Percentiles rank a stretch among this genome's conserved stretches.
phyloP scores from a whole-genome alignment of 2,888 invertebrate species.

The Molanna angustata region DNA sequence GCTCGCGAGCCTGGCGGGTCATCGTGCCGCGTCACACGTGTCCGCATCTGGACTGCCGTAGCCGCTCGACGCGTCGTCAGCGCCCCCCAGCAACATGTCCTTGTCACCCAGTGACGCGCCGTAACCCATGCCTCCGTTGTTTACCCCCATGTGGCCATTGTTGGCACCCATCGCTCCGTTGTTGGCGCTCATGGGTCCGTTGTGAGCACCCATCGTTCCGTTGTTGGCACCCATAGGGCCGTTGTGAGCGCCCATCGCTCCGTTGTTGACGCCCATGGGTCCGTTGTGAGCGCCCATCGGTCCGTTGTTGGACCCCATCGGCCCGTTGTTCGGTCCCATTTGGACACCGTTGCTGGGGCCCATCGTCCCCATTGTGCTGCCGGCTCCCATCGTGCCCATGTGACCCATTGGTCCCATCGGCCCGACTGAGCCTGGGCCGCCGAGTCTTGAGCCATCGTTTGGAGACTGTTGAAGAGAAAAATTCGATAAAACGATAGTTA shows the following conservation, averaged over 20 bases:
- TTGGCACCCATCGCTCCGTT: slow-evolving; percentile 36
- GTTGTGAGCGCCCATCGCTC: slow-evolving; percentile 9
- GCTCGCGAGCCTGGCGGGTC: slow-evolving; percentile 40
- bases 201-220: slow-evolving; percentile 40
- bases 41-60: slow-evolving; percentile 77
- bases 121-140: slow-evolving; percentile 39
- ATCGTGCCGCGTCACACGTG: slow-evolving; percentile 54
- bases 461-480: slow-evolving; percentile 23
- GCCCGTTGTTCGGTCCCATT: slow-evolving; percentile 22
- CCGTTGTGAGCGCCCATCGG: slow-evolving; percentile 17
- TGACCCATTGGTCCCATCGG: background rate
- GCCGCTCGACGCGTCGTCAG: slow-evolving; percentile 74
- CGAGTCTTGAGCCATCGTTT: slow-evolving; percentile 44
- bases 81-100: slow-evolving; percentile 47
- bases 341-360: slow-evolving; percentile 44
- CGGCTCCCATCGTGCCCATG: slow-evolving; percentile 15
- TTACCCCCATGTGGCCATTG: slow-evolving; percentile 38
- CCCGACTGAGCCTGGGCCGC: slow-evolving; percentile 33
- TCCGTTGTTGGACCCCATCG: slow-evolving; percentile 22
- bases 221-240: slow-evolving; percentile 35
- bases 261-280: slow-evolving; percentile 13
- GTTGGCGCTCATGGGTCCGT: slow-evolving; percentile 37
- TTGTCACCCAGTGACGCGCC: slow-evolving; percentile 39
- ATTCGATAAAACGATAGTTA: too few relatives aligned
- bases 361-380: slow-evolving; percentile 35